Evolutionary conservation across 1,140 invertebrate genomes (phyloP).

Genomic region (Aphelenchoides besseyi): DNA sequence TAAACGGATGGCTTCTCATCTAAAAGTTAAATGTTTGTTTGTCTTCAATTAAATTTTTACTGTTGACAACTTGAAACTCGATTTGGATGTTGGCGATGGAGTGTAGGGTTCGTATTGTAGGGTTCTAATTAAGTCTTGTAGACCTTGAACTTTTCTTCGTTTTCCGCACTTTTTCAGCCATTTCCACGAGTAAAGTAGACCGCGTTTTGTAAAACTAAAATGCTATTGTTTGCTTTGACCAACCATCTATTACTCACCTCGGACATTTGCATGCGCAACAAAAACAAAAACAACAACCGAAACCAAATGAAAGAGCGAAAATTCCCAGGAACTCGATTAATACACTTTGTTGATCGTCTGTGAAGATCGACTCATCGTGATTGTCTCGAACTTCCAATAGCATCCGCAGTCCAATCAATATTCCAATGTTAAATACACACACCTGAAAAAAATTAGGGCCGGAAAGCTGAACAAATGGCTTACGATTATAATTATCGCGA

Average conservation of each 20-base stretch:
- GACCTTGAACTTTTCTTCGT: not conserved
- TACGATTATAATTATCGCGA: slow-evolving; percentile 20
- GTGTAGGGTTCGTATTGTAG: not conserved
- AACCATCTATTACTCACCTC: slow-evolving; percentile 4
- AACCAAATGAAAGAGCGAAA: slow-evolving; percentile 19
- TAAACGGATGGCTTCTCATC: not conserved
- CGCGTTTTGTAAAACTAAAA: not conserved
- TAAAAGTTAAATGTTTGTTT: not conserved
- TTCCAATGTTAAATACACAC: slow-evolving; percentile 10
- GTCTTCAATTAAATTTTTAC: not conserved
- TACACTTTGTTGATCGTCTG: not conserved
- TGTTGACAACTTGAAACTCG: not conserved
- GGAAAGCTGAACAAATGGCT: not conserved
- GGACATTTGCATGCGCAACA: slow-evolving; percentile 12
- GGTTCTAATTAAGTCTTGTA: not conserved
- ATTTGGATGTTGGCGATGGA: not conserved
- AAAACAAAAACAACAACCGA: slow-evolving; percentile 24
- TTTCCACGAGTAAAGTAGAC: not conserved
- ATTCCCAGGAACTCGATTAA: slow-evolving; percentile 9
- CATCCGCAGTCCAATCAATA: slow-evolving; percentile 10
- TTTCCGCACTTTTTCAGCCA: not conserved
- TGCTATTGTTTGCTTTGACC: not conserved
- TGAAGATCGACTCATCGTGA: slow-evolving; percentile 11
- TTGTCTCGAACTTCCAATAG: slow-evolving; percentile 8
- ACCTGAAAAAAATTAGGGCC: not conserved